phyloP scores from a whole-genome alignment of 1,140 invertebrate species.

The Sipha flava region DNA sequence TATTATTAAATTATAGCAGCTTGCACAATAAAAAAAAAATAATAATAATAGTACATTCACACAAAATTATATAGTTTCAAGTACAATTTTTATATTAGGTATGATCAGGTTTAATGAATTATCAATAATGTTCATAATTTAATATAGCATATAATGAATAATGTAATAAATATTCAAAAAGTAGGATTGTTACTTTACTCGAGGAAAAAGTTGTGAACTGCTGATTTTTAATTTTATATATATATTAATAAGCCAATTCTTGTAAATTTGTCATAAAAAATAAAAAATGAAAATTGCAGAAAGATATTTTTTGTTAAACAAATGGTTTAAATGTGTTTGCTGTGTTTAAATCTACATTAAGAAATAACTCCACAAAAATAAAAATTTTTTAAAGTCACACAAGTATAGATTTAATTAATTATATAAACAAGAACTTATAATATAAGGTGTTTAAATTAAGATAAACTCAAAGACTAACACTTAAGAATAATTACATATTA shows the following conservation, averaged over 20 bases:
- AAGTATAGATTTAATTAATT: background rate
- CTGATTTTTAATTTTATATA: background rate
- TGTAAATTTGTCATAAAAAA: background rate
- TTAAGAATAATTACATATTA: background rate
- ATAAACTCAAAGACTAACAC: conserved; percentile 6
- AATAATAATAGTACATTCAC: no score
- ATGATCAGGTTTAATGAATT: background rate
- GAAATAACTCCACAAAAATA: background rate
- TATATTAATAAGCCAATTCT: background rate
- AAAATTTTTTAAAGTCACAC: background rate
- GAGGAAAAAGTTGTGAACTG: no score
- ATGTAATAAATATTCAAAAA: no score
- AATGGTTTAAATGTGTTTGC: background rate
- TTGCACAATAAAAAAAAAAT: no score
- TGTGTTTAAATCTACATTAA: background rate
- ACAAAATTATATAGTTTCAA: no score
- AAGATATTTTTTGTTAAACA: background rate
- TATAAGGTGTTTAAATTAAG: background rate
- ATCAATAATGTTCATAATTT: background rate
- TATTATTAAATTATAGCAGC: no score
- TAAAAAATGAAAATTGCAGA: background rate
- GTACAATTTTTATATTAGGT: background rate
- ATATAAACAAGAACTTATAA: background rate
- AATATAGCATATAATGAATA: background rate
- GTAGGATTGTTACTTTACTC: no score